Evolutionary conservation across 2,888 invertebrate genomes (phyloP), one percentile per base, ranked within the genome.

Genomic region (Yponomeuta cagnagella): DNA sequence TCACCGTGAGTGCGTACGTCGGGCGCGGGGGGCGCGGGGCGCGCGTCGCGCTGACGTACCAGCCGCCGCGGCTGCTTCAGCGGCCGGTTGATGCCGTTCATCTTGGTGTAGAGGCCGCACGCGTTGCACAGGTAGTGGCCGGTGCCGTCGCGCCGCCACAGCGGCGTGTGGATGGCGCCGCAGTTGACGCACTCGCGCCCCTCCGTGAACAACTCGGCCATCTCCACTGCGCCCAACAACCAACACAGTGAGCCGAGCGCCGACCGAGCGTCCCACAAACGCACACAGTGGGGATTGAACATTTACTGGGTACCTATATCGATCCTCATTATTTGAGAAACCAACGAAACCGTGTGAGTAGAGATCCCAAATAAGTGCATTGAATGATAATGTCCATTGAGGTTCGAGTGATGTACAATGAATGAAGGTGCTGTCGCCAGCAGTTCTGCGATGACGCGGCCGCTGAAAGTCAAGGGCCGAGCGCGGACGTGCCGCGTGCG

Each of bases 51-150:
- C 78, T 90, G 73, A 94, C 97, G 97, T 94, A 98, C 98, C 95
- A 99, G 95, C 94, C 99, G 95, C 93, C 98, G 98, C 76, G 99
- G 99, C 93, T 99, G 98, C 84, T 98, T 98, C 82, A 99, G 94
- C 74, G 99, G 99, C 80, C 99, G 94, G 93, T 98, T 98, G 94
- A 98, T 97, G 83, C 99, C 98, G 93, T 99, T 99, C 97, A 99
- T 99, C 93, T 98, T 98, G 93, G 98, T 98, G 94, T 99, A 99
- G 73, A 99, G 95, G 74, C 99, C 99, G 93, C 99, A 99, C 72
- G 99, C 99, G 93, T 99, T 99, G 95, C 99, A 99, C 83, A 98
- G 94, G 93, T 99, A 99, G 93, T 99, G 98, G 43, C 98, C 98
- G 72, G 98, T 98, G 75, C 98, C 97, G 90, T 99, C 99, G 78